Evolutionary conservation across 2,888 invertebrate species (phyloP), one percentile per base, ranked within the genome.

Genomic region (Athalia circularis): DNA sequence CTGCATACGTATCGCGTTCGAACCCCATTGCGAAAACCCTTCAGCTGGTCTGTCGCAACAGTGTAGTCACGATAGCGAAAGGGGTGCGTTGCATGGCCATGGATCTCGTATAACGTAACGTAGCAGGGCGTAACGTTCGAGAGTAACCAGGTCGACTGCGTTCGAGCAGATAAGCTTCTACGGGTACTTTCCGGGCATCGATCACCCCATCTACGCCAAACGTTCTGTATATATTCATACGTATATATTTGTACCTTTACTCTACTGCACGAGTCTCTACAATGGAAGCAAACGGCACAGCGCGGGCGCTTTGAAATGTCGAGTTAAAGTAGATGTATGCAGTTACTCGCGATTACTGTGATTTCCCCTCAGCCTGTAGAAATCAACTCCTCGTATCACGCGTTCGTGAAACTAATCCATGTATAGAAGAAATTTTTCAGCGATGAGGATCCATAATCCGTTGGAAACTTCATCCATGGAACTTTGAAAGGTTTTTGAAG

Each of bases 101-200:
- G 75, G 48, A 4, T 11, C 9, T 8, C 8, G 15, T 43, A 5
- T 13, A 29, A 61, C 43, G 75, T 64, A 15, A 52, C 61, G 74
- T 62, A 62, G 61, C 72, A 57, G 72, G 57, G 72, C 54, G 72
- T 57, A 72, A 15, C 13, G 47, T 29, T 29, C 29, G 74, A 64
- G 54, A 52, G 62, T n/a, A 62, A 52, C 77, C 75, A 78, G 77
- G 62, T 74, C 54, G 74, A 79, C 77, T 77, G 77, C 77, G 68
- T 75, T 75, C 68, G 77, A 61, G 50, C 68, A 77, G 77, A 77
- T 77, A 77, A 77, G 77, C 77, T 68, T 59, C 68, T 62, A 77
- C 61, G 29, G 47, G 61, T 77, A 68, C 68, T 68, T 77, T 77
- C 77, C 77, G 77, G 77, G 65, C 77, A 77, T 77, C 77, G 77